phyloP scores from a whole-genome alignment of 2,797 vertebrate species.

The Sardinella longiceps region DNA sequence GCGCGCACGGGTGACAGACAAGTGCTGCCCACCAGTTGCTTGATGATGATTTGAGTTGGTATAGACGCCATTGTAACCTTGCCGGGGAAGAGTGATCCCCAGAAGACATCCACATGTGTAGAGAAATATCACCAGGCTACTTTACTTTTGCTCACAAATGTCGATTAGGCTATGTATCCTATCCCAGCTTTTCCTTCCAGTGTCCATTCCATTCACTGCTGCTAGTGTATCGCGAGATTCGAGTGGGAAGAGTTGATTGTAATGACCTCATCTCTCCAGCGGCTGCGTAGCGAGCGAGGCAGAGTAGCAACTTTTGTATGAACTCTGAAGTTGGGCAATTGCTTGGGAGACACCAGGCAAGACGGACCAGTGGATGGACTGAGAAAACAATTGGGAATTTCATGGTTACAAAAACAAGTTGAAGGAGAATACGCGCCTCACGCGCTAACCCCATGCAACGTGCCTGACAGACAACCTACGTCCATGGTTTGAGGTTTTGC shows the following conservation, averaged over 20 bases:
- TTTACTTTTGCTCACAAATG: not conserved
- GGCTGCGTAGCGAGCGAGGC: constrained; percentile 65
- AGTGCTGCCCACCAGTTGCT: constrained; percentile 34
- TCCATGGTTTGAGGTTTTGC: not conserved
- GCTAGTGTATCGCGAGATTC: constrained; percentile 68
- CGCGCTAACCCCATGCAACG: not conserved
- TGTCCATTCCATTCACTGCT: not conserved
- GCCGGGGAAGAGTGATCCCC: constrained; percentile 46
- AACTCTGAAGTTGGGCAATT: constrained; percentile 77
- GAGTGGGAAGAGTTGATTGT: constrained; percentile 49
- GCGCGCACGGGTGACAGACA: not conserved
- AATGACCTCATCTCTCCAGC: constrained; percentile 68
- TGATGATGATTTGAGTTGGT: not conserved
- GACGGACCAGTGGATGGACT: constrained; percentile 53
- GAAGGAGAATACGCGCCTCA: not conserved
- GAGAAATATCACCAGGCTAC: not conserved
- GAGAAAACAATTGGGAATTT: not conserved
- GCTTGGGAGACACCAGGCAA: constrained; percentile 49
- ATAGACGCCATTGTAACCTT: constrained; percentile 47
- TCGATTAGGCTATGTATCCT: not conserved
- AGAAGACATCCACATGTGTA: constrained; percentile 37
- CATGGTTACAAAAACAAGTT: constrained; percentile 14
- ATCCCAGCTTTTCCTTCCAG: constrained; percentile 33
- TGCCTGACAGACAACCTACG: not conserved
- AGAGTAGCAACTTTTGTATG: constrained; percentile 79